Base-by-base conservation (phyloP, 2,797 vertebrate genomes). In the Aldrovandia affinis region DNA sequence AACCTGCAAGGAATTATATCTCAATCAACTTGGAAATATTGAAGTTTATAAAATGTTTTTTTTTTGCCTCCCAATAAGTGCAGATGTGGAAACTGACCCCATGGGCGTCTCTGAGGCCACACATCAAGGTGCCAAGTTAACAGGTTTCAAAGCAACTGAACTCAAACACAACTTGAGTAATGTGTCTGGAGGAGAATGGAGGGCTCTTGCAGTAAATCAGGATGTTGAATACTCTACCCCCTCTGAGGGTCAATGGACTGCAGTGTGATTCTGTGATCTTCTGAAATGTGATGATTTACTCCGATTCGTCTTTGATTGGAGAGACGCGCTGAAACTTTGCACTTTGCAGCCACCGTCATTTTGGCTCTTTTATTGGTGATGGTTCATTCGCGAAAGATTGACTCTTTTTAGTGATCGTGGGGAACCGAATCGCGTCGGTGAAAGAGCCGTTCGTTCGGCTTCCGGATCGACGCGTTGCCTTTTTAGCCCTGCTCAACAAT, bases 1-100 rank as follows among this genome's bases (percentile, higher is more conserved):
- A 87, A 83, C 44, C 87, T 91, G 80, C 90, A 92, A 88, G 65
- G 77, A 93, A 91, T 90, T 89, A 89, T n/a, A 91, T 88, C 85
- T 89, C 89, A 81, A 20, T 87, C 82, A 0, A 85, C 85, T 86
- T 82, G 73, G 85, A 80, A 78, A 54, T 85, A 65, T 73, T 88
- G 85, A 90, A 36, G 75, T 70, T 63, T 0, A 85, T 78, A 75
- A 86, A 88, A 70, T 50, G 14, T 14, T 84, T 25, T 9, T 80
- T 81, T 78, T 89, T 91, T 84, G 18, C 79, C 52, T 54, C 79
- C 28, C 14, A 4, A n/a, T 44, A 75, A 75, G 39, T 75, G 39
- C 70, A 75, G 22, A 75, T 75, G 39, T 25, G 39, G 6, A 75
- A 75, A 22, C 70, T 75, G 70, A 75, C 18, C 70, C n/a, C 5